Conservation (phyloP, 1,140 invertebrate species). For the Cydia splendana region DNA sequence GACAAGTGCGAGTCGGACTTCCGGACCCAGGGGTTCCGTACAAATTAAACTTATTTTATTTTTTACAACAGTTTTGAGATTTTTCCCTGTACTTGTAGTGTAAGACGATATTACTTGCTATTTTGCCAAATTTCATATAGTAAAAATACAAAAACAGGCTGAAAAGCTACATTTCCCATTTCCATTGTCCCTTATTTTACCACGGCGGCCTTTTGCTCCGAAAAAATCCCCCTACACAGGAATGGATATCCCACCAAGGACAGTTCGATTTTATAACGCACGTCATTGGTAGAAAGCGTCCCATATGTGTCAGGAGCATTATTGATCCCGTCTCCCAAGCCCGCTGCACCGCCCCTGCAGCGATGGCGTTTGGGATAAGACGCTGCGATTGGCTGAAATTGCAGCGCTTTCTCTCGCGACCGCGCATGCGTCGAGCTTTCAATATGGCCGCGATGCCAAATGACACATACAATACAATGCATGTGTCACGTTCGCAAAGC, state of each 20-base stretch:
- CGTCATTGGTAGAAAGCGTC: slow-evolving; percentile 25
- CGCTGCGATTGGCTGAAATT: slow-evolving; percentile 51
- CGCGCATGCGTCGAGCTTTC: slow-evolving; percentile 52
- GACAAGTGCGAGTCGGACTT: no score
- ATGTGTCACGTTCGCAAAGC: neutral
- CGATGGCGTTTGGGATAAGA: slow-evolving; percentile 52
- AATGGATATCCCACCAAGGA: neutral
- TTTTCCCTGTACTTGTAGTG: no score
- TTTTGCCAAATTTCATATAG: no score
- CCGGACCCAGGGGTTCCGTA: no score
- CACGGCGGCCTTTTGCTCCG: no score
- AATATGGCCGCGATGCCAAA: slow-evolving; percentile 52
- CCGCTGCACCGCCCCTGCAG: slow-evolving; percentile 50
- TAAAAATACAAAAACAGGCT: no score
- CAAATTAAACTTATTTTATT: no score
- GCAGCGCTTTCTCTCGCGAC: slow-evolving; percentile 48
- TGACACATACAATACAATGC: neutral
- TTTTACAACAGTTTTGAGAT: no score
- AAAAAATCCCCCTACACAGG: neutral
- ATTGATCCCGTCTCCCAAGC: slow-evolving; percentile 40
- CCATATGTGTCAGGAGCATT: neutral
- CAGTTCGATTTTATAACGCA: neutral
- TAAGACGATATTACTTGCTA: no score
- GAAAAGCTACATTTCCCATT: no score
- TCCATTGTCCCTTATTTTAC: no score